Evolutionary conservation across 2,113 vertebrate genomes (phyloP).

Genomic region (Rhadina sibilatrix): DNA sequence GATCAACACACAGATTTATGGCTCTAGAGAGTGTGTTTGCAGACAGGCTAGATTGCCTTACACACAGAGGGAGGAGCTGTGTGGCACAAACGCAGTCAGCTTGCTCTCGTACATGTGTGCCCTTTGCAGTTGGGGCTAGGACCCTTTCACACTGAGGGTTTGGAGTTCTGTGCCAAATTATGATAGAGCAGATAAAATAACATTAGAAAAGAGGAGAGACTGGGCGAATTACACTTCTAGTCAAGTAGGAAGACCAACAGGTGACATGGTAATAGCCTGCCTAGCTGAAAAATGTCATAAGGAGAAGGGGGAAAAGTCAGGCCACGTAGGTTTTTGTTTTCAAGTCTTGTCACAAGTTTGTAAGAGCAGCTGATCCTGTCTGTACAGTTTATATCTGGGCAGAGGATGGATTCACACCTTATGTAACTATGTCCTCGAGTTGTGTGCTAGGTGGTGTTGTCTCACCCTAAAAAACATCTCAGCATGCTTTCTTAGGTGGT

Average conservation of each 20-base stretch:
- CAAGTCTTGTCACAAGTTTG: not conserved
- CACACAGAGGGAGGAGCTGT: not conserved
- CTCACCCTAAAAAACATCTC: not conserved
- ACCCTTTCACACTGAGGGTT: not conserved
- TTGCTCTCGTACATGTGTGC: rapidly evolving
- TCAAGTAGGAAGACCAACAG: not conserved
- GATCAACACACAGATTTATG: not conserved
- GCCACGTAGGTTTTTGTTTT: not conserved
- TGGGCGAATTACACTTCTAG: not conserved
- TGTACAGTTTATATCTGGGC: not conserved
- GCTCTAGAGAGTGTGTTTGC: not conserved
- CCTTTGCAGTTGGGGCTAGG: not conserved
- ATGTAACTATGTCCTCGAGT: not conserved
- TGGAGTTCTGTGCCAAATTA: not conserved
- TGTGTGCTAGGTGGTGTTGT: not conserved
- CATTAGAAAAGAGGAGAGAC: not conserved
- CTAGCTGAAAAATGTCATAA: not conserved
- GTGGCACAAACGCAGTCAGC: rapidly evolving
- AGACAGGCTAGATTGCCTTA: not conserved
- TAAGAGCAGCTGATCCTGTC: not conserved
- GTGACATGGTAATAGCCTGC: not conserved
- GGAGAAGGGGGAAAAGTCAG: not conserved
- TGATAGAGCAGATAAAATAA: not conserved
- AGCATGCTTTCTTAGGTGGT: not conserved
- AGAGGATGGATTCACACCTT: not conserved